Percentiles rank a stretch among this genome's conserved stretches.
These are phyloP conservation scores for Bombyx mandarina DNA, from an alignment of 1,140 invertebrate species.

Conservation along the genomic window DNA sequence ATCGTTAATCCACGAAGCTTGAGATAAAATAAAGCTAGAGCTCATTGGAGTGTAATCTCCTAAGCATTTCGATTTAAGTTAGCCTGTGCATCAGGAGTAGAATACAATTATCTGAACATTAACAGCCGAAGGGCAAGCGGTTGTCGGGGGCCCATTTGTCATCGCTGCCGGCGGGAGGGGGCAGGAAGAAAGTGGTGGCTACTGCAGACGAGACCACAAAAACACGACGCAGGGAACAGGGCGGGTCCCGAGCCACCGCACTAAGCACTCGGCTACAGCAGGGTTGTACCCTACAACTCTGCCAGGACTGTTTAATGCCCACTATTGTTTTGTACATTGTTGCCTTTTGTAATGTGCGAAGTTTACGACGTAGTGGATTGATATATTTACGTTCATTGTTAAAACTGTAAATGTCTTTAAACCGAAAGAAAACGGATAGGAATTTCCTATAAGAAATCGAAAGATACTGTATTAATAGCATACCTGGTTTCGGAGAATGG, in stretches of 20 bases:
- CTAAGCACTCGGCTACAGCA: slow-evolving; percentile 20
- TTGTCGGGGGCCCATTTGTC: slow-evolving; percentile 63
- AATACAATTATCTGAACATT: slow-evolving; percentile 63
- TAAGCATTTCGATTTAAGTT: slow-evolving; percentile 42
- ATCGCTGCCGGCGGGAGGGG: slow-evolving; percentile 41
- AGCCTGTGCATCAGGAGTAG: slow-evolving; percentile 44
- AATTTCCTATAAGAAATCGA: too few species aligned
- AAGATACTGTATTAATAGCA: too few species aligned
- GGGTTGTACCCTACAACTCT: slow-evolving; percentile 18
- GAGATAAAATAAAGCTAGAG: slow-evolving; percentile 41
- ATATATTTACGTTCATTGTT: too few species aligned
- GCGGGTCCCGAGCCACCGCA: slow-evolving; percentile 30
- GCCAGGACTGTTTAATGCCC: slow-evolving; percentile 12
- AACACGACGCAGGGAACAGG: slow-evolving; percentile 50
- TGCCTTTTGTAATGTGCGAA: slow-evolving; percentile 6
- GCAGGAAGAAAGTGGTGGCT: slow-evolving; percentile 42
- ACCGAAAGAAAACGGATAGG: too few species aligned
- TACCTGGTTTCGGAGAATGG: too few species aligned
- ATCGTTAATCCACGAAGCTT: slow-evolving; percentile 42
- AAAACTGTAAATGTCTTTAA: too few species aligned
- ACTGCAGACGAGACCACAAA: slow-evolving; percentile 69
- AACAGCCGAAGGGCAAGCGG: slow-evolving; percentile 34
- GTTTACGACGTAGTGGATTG: slow-evolving; percentile 2
- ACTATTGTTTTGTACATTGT: slow-evolving; percentile 17
- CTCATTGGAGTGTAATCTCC: slow-evolving; percentile 53